Evolutionary conservation across 2,888 invertebrate species (phyloP), one percentile per base, ranked within the genome.

Genomic region (Cerastoderma edule): DNA sequence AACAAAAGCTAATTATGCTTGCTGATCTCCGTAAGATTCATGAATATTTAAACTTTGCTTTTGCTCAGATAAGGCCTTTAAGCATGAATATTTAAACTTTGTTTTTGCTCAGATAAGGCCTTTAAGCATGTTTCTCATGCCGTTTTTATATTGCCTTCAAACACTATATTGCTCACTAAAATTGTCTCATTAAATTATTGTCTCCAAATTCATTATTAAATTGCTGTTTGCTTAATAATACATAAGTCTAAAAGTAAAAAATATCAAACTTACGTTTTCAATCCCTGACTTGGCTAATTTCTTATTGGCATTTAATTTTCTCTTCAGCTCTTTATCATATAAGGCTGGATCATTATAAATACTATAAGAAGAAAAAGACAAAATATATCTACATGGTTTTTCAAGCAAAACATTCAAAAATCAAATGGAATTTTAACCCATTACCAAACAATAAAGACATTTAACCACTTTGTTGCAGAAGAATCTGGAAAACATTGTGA

Each of bases 261-360:
- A 24, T 56, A 3, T 30, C 28, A 30, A 48, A n/a, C 76, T 76
- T 72, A 91, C 91, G 79, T 87, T 76, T 24, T 89, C 87, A 67
- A 92, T 78, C 44, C 86, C 89, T 2, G 72, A 75, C 66, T 83
- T 87, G 22, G 85, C 89, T 13, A 79, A 30, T 76, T 94, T 93
- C 83, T 92, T 93, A 88, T 95, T 95, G 57, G 94, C 93, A n/a
- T 94, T 94, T 39, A 96, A 90, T 89, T 94, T 94, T 46, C 91
- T 93, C 80, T 93, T 93, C 32, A 96, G 91, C 0, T 93, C 92
- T 0, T 92, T 88, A 89, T 94, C 95, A 4, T 92, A 90, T 56
- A 94, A 93, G 0, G 95, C 95, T 0, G 96, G 95, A 89, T 96
- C 96, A 27, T 81, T 78, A 66, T 78, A 76, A 1, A 50, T 22